Evolutionary conservation across 2,797 vertebrate genomes (phyloP).

Genomic region (Sebastes steindachneri): DNA sequence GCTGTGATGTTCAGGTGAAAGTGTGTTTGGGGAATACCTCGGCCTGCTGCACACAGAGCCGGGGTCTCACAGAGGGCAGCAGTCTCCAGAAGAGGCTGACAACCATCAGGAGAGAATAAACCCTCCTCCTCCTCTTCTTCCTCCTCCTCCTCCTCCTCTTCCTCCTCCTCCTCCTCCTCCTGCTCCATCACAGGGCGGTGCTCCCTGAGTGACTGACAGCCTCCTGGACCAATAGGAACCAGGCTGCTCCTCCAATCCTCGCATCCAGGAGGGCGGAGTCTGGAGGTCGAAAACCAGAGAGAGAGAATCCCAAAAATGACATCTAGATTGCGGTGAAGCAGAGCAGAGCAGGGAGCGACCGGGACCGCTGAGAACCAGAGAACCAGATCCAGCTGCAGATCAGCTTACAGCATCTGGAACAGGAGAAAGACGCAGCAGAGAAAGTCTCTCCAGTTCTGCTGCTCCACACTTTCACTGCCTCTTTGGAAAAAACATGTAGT

Average conservation of each 20-base stretch:
- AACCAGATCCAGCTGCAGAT: neutral
- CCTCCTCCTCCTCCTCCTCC: neutral
- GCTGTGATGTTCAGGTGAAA: neutral
- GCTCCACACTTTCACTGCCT: too few relatives aligned
- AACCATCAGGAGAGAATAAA: neutral
- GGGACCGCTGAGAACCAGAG: conserved; percentile 33
- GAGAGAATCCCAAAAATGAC: conserved; percentile 80
- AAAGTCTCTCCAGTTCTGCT: too few relatives aligned
- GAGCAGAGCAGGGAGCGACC: conserved; percentile 39
- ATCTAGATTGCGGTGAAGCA: conserved; percentile 68
- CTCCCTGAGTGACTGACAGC: conserved; percentile 40
- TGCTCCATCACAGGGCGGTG: conserved; percentile 52
- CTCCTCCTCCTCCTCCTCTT: too few relatives aligned
- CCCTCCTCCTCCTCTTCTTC: too few relatives aligned
- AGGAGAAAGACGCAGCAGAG: too few relatives aligned
- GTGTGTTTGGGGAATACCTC: neutral
- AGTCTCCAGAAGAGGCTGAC: conserved; percentile 4
- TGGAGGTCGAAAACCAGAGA: conserved; percentile 52
- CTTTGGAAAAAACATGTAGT: too few relatives aligned
- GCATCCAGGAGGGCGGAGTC: conserved; percentile 63
- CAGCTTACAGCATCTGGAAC: too few relatives aligned
- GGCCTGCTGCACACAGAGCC: neutral
- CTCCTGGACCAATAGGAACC: conserved; percentile 35
- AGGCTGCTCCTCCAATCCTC: conserved; percentile 61
- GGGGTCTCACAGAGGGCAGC: conserved; percentile 47